Evolutionary conservation across 2,113 vertebrate species (phyloP).

Genomic region (Pomatorhinus ruficollis): DNA sequence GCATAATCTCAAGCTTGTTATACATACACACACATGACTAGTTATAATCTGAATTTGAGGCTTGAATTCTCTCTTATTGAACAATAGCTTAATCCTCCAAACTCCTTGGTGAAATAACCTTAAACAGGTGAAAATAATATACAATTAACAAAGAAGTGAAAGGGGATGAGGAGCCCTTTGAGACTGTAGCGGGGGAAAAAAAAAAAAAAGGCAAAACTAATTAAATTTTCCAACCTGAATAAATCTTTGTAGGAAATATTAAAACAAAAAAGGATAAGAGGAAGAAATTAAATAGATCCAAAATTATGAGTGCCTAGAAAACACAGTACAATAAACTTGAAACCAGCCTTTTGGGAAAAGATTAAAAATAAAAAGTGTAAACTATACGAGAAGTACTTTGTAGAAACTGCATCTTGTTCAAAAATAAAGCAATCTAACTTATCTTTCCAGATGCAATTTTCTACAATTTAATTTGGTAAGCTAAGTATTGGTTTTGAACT

Average conservation of each 20-base stretch:
- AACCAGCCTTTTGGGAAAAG: not conserved
- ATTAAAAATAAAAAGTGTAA: conserved; percentile 24
- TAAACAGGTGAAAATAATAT: conserved; percentile 16
- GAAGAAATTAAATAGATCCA: conserved; percentile 14
- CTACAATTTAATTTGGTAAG: not conserved
- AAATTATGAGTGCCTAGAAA: not conserved
- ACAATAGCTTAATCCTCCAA: not conserved
- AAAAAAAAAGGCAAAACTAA: not conserved
- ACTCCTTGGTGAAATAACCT: not conserved
- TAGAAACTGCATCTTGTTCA: not conserved
- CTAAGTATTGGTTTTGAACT: conserved; percentile 6
- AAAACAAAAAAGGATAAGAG: not conserved
- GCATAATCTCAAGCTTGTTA: not conserved
- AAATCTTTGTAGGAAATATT: conserved; percentile 1
- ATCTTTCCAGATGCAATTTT: not conserved
- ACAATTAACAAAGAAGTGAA: not conserved
- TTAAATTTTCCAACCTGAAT: not conserved
- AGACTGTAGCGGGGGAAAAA: not conserved
- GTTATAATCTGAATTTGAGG: not conserved
- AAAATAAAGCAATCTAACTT: conserved; percentile 9
- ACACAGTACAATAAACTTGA: not conserved
- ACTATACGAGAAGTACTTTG: not conserved
- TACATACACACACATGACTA: not conserved
- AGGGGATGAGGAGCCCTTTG: not conserved
- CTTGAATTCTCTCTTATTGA: not conserved